These are phyloP conservation scores for Plecotus auritus DNA, from an alignment of 2,113 vertebrate species.

Conservation along the genomic window DNA sequence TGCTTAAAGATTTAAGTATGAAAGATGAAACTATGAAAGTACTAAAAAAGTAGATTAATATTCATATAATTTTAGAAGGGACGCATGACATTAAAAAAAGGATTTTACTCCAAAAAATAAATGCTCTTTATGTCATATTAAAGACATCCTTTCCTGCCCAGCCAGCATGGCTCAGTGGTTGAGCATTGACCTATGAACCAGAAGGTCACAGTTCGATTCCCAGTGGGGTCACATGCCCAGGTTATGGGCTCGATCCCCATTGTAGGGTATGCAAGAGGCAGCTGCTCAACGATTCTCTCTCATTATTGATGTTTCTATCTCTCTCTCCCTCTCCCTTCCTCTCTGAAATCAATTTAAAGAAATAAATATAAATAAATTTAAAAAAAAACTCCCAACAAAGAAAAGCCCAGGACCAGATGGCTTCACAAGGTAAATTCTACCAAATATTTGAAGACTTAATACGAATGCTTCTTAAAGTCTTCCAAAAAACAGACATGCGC, in stretches of 20 bases:
- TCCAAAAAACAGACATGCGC: not conserved
- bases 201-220: too few species aligned
- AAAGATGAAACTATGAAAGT: not conserved
- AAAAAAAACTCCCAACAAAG: not conserved
- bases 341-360: too few species aligned
- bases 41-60: not conserved
- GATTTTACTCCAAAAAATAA: not conserved
- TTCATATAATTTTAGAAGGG: not conserved
- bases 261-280: too few species aligned
- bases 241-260: too few species aligned
- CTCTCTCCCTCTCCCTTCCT: too few species aligned
- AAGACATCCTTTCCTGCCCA: not conserved
- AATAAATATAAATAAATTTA: too few species aligned
- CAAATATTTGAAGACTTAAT: not conserved
- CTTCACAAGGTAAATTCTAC: not conserved
- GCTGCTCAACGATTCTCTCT: too few species aligned
- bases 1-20: slow-evolving; percentile 10
- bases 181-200: too few species aligned
- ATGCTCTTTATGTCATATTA: not conserved
- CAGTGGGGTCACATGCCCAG: too few species aligned
- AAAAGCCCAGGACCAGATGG: not conserved
- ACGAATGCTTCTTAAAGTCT: not conserved
- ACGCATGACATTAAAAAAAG: not conserved
- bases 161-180: too few species aligned
- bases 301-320: too few species aligned